Evolutionary conservation across 2,113 vertebrate genomes (phyloP), one percentile per base, ranked within the genome.

Genomic region (Syngnathoides biaculeatus): DNA sequence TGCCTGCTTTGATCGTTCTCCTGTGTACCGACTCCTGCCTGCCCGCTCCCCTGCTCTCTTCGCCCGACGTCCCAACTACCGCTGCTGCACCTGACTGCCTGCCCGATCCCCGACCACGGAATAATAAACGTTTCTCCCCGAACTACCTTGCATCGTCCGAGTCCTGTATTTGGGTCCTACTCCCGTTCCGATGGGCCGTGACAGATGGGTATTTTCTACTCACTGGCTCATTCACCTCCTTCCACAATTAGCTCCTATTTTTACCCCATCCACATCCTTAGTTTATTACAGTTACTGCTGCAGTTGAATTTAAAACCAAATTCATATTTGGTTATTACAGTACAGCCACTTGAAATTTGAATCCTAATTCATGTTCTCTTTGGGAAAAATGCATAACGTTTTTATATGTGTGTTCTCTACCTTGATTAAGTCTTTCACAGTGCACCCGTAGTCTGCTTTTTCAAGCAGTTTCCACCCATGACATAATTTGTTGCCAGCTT

Each of bases 401-500:
- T 56, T 64, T 27, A 13, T 2, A 13, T 24, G 12, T 6, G 45
- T 11, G 20, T 57, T 40, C 0, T 22, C 42, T 8, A 7, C 17
- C 38, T 24, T 1, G 6, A 14, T 22, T 8, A 14, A 47, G 5
- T 47, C 38, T 53, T 59, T 1, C 52, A 8, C 39, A 30, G 4
- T 30, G 26, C 5, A 12, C 13, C 53, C 53, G 17, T 22, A 26
- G 40, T 48, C 2, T 52, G 15, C 53, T 60, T 13, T 13, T 27
- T 72, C 22, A 47, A 68, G 15, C 22, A 57, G 19, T 56, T 45
- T 60, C 52, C 64, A 48, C 30, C 63, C 27, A 39, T 68, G 56
- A 73, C 71, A 69, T 79, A 22, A 74, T 79, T 73, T 77, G 24
- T 35, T 73, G 52, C 79, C n/a, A 45, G 40, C 22, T 57, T 13